Conservation (phyloP, 2,113 vertebrate species). For the Taxidea taxus region DNA sequence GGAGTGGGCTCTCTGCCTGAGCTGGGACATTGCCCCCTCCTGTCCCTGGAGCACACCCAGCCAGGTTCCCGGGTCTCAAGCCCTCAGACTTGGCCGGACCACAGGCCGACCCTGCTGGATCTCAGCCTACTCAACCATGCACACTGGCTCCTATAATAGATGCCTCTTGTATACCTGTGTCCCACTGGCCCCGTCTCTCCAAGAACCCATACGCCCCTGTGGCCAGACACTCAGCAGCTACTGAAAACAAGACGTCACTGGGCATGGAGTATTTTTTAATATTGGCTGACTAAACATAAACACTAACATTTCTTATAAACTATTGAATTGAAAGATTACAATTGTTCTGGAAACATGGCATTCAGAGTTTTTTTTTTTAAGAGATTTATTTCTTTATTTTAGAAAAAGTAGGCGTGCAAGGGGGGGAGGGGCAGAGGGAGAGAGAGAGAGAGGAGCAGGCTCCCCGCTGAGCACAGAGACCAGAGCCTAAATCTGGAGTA, state of each 20-base stretch:
- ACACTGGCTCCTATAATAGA: neutral
- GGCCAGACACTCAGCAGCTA: no score
- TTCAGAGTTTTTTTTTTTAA: neutral
- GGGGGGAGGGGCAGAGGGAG: neutral
- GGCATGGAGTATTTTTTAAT: neutral
- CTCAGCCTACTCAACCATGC: neutral
- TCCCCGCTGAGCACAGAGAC: neutral
- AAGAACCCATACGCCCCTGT: accelerated
- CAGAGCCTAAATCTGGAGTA: neutral
- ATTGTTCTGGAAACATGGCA: neutral
- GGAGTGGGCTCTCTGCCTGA: accelerated
- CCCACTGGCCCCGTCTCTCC: neutral
- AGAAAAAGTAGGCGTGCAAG: neutral
- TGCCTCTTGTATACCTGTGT: accelerated
- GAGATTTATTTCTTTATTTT: neutral
- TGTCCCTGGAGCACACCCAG: no score
- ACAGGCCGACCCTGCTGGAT: neutral
- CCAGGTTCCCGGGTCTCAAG: neutral
- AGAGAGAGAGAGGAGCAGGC: neutral
- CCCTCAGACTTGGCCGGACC: neutral
- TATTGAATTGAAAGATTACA: neutral
- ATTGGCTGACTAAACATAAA: neutral
- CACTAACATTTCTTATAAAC: neutral
- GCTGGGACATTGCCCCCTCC: neutral
- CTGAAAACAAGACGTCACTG: neutral